Evolutionary conservation across 2,797 vertebrate genomes (phyloP).

Genomic region (Dromococcyx pavoninus): DNA sequence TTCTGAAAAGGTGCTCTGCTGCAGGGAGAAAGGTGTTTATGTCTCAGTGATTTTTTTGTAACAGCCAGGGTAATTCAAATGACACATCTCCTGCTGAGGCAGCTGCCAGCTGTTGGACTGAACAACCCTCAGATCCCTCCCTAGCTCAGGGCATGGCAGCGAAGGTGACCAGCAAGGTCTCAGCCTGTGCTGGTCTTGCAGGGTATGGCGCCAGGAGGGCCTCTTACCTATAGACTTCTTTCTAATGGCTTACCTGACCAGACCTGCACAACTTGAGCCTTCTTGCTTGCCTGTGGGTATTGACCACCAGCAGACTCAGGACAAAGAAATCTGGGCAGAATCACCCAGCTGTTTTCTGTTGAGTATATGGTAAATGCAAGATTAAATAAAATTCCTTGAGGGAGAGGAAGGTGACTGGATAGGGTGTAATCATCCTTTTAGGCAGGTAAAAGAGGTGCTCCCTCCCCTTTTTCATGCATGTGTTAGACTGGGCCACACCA

Average conservation of each 20-base stretch:
- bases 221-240: not conserved
- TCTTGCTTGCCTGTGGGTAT: not conserved
- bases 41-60: not conserved
- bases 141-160: not conserved
- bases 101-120: not conserved
- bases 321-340: not conserved
- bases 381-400: not conserved
- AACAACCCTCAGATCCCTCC: not conserved
- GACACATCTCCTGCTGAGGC: fast-evolving
- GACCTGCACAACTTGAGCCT: not conserved
- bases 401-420: not conserved
- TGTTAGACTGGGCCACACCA: not conserved
- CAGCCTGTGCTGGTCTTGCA: not conserved
- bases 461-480: fast-evolving
- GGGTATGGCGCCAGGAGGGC: not conserved
- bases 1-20: not conserved
- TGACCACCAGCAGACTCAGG: not conserved
- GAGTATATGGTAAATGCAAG: not conserved
- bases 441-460: not conserved
- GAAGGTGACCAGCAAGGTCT: not conserved
- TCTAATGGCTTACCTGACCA: not conserved
- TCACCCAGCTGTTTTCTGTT: not conserved
- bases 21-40: not conserved
- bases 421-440: not conserved
- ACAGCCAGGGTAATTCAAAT: not conserved